Conservation (phyloP, 2,113 vertebrate genomes). For the Pan paniscus region DNA sequence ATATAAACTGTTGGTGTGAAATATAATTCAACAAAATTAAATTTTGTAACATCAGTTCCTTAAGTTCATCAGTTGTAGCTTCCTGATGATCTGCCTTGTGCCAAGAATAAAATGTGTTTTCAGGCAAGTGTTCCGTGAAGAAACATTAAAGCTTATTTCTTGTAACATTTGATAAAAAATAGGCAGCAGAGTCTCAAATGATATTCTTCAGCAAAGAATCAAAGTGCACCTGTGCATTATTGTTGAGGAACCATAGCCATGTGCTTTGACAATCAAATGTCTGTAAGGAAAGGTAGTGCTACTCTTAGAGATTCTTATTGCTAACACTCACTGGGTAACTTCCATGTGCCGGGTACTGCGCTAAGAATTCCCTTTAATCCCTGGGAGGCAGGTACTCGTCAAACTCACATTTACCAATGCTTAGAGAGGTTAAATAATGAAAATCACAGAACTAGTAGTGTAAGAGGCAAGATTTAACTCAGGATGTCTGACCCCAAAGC, state of each 20-base stretch:
- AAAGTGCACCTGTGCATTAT: fast-evolving
- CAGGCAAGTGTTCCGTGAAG: background rate
- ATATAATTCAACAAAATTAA: background rate
- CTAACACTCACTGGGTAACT: background rate
- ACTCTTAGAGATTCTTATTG: background rate
- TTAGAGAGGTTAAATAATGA: background rate
- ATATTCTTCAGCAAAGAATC: background rate
- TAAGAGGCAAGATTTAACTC: background rate
- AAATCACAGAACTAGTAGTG: background rate
- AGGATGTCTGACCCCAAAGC: background rate
- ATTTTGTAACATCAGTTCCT: background rate
- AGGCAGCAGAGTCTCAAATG: background rate
- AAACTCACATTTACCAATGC: background rate
- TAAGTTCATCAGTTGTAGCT: background rate
- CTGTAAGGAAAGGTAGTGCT: background rate
- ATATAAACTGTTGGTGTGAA: background rate
- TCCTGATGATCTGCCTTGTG: background rate
- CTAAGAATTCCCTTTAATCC: background rate
- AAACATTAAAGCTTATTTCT: background rate
- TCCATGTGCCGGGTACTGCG: fast-evolving
- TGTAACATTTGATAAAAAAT: background rate
- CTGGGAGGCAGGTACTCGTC: background rate
- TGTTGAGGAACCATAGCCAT: background rate
- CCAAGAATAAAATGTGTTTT: background rate
- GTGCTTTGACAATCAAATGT: background rate